Conservation (phyloP, 1,140 invertebrate genomes). For the Parapsyche elsis region DNA sequence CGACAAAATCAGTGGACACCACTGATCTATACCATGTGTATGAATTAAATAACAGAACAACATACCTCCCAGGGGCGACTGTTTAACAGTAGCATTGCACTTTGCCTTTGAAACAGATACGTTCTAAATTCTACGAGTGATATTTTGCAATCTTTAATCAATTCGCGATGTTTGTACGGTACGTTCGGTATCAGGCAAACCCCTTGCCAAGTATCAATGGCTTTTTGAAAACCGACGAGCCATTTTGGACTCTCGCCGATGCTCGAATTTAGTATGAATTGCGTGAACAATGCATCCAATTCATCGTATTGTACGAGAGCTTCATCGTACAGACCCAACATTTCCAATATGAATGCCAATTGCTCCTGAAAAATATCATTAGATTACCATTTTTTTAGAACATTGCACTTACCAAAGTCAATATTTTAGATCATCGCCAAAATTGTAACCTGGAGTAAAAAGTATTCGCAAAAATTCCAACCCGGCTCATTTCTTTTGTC, state of each 20-base stretch:
- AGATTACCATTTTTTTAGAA: no score
- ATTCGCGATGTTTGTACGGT: slow-evolving; percentile 75
- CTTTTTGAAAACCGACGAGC: slow-evolving; percentile 80
- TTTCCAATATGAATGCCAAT: slow-evolving; percentile 93
- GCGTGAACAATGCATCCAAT: slow-evolving; percentile 95
- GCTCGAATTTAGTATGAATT: slow-evolving; percentile 93
- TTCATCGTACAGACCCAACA: slow-evolving; percentile 93
- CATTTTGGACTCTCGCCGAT: slow-evolving; percentile 85
- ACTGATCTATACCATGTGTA: no score
- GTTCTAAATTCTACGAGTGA: slow-evolving; percentile 91
- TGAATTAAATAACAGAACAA: no score
- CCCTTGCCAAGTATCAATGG: slow-evolving; percentile 85
- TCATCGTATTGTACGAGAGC: slow-evolving; percentile 97
- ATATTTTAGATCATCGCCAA: no score
- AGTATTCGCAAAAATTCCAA: slow-evolving; percentile 96
- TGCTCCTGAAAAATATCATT: slow-evolving; percentile 82
- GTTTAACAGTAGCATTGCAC: slow-evolving; percentile 83
- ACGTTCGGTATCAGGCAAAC: slow-evolving; percentile 77
- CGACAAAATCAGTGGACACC: no score
- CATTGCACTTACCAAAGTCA: no score
- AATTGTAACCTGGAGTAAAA: slow-evolving; percentile 81
- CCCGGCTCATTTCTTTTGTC: slow-evolving; percentile 89
- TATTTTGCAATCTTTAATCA: slow-evolving; percentile 76
- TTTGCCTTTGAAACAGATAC: slow-evolving; percentile 94
- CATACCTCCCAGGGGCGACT: slow-evolving; percentile 84